phyloP scores from a whole-genome alignment of 2,113 vertebrate genomes.

The Oreotrochilus melanogaster region DNA sequence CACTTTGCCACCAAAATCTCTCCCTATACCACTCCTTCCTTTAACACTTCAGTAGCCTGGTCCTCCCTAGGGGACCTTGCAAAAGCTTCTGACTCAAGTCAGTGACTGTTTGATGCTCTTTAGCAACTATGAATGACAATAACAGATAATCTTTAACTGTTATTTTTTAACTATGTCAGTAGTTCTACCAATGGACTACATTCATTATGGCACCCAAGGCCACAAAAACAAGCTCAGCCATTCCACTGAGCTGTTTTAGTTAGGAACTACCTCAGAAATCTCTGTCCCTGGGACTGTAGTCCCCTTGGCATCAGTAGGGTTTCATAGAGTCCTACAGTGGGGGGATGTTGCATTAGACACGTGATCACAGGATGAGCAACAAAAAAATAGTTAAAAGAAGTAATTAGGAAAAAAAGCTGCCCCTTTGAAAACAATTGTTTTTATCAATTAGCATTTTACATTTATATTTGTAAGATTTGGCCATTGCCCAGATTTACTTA shows the following conservation, averaged over 20 bases:
- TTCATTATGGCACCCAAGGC: background rate
- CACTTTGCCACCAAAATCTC: background rate
- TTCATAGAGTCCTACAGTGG: constrained; percentile 8
- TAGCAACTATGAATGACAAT: background rate
- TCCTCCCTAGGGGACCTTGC: background rate
- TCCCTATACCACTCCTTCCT: background rate
- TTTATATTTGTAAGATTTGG: constrained; percentile 39
- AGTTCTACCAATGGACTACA: background rate
- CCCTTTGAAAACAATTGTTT: constrained; percentile 46
- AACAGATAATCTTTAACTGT: background rate
- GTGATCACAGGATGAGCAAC: constrained; percentile 25
- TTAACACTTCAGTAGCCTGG: background rate
- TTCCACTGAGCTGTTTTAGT: background rate
- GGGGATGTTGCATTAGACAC: constrained; percentile 26
- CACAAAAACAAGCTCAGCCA: background rate
- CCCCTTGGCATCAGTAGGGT: background rate
- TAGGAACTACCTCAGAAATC: background rate
- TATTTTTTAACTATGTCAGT: background rate
- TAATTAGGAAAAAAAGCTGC: constrained; percentile 41
- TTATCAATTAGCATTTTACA: constrained; percentile 48
- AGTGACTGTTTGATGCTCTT: background rate
- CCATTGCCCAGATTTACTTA: constrained; percentile 15
- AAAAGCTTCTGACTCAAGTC: background rate
- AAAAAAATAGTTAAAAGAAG: constrained; percentile 38
- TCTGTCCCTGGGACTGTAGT: background rate